These are phyloP conservation scores for Drosophila truncata DNA, from an alignment of 1,140 invertebrate genomes.

Conservation along the genomic window DNA sequence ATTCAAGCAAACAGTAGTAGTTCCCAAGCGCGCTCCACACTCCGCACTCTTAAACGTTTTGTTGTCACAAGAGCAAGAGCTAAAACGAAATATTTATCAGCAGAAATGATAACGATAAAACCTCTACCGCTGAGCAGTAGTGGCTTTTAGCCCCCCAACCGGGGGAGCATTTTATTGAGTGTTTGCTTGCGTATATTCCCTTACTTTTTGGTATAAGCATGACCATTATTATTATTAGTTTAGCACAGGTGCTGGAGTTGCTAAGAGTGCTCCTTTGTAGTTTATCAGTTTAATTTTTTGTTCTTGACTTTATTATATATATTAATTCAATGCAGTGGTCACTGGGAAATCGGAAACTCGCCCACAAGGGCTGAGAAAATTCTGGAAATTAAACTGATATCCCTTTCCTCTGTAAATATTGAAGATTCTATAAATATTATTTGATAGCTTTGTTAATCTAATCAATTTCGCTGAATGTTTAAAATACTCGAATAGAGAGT, in stretches of 20 bases:
- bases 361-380: neutral
- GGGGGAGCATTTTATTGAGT: constrained; percentile 2
- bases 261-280: neutral
- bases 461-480: constrained; percentile 15
- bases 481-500: neutral
- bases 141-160: neutral
- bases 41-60: constrained; percentile 24
- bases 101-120: constrained; percentile 18
- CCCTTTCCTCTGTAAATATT: neutral
- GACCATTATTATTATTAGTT: constrained; percentile 24
- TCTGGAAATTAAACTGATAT: constrained; percentile 12
- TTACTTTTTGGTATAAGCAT: constrained; percentile 30
- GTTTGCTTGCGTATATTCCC: constrained; percentile 4
- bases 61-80: constrained; percentile 28
- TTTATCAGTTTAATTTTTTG: constrained; percentile 6
- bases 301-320: neutral
- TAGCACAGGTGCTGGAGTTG: neutral
- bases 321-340: constrained; percentile 5
- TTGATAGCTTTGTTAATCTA: constrained; percentile 11
- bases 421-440: neutral
- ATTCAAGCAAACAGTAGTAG: neutral
- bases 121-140: neutral
- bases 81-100: neutral
- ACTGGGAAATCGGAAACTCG: neutral
- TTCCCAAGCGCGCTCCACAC: neutral